Percentiles rank a stretch among this genome's conserved stretches.
Conservation (phyloP, 2,113 vertebrate species). For the Mobula hypostoma region DNA sequence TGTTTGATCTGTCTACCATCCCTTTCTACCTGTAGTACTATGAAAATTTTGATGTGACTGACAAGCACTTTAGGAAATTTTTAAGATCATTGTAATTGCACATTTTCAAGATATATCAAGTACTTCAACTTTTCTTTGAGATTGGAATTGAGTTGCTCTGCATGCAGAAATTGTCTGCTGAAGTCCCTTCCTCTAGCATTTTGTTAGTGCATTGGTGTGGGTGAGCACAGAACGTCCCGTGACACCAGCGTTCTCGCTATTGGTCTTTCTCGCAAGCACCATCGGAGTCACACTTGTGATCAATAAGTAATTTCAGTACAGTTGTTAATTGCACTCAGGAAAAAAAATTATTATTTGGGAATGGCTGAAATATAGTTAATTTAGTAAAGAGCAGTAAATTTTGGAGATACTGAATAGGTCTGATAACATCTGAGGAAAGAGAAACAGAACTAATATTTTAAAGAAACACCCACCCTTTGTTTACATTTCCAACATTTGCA, state of each 20-base stretch:
- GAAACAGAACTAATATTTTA: too few species aligned
- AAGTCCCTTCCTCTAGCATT: background rate
- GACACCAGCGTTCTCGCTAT: background rate
- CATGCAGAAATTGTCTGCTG: background rate
- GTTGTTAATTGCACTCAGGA: background rate
- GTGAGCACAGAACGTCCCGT: background rate
- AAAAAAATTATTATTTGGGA: background rate
- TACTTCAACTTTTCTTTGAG: background rate
- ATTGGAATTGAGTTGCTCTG: background rate
- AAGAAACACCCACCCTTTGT: too few species aligned
- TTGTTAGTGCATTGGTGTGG: background rate
- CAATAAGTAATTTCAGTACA: background rate
- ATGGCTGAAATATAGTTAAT: background rate
- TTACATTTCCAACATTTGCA: too few species aligned
- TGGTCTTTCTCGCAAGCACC: background rate
- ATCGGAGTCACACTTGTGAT: background rate
- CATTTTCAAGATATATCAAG: background rate
- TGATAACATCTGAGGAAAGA: too few species aligned
- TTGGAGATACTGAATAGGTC: too few species aligned
- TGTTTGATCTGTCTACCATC: background rate
- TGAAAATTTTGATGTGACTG: background rate
- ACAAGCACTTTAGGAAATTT: background rate
- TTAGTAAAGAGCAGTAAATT: too few species aligned
- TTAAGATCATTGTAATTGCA: background rate
- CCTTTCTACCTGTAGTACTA: background rate